Evolutionary conservation across 2,888 invertebrate genomes (phyloP).

Genomic region (Caenorhabditis panamensis): DNA sequence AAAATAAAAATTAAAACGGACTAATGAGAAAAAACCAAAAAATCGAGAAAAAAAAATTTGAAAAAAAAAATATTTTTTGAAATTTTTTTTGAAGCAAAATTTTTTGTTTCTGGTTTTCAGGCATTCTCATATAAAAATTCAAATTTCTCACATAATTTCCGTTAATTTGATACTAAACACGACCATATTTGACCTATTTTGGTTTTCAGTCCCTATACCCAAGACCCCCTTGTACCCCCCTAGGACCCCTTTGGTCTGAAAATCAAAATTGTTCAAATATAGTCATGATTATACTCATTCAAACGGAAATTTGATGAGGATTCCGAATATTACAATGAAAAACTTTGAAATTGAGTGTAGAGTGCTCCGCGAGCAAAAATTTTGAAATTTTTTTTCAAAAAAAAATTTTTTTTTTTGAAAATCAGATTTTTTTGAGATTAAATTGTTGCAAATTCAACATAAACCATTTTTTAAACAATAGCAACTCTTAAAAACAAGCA

Average conservation of each 20-base stretch:
- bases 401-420: too few species aligned
- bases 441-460: background rate
- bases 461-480: background rate
- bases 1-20: background rate
- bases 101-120: too few species aligned
- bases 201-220: too few species aligned
- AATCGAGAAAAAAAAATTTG: background rate
- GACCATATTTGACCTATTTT: background rate
- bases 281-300: conserved; percentile 5
- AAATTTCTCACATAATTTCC: background rate
- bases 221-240: background rate
- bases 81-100: background rate
- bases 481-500: too few species aligned
- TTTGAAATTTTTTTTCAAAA: too few species aligned
- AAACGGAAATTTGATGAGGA: background rate
- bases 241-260: background rate
- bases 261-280: background rate
- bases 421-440: background rate
- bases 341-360: background rate
- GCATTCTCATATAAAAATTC: background rate
- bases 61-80: background rate
- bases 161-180: background rate
- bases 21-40: background rate
- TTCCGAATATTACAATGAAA: background rate
- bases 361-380: too few species aligned